Evolutionary conservation across 2,888 invertebrate genomes (phyloP).

Genomic region (Tenthredo amoena): DNA sequence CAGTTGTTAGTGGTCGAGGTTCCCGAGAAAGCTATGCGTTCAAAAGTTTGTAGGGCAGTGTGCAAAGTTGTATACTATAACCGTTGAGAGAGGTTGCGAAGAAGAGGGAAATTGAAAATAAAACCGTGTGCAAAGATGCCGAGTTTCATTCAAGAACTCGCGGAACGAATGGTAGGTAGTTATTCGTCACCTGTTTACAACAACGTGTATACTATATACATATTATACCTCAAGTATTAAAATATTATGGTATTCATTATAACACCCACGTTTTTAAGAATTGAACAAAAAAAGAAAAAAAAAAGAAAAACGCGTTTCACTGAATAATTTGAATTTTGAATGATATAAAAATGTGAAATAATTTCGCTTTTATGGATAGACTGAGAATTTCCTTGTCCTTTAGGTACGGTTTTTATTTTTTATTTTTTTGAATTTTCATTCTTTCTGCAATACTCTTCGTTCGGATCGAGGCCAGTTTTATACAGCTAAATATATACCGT

Average conservation of each 20-base stretch:
- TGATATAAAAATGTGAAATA: too few species aligned
- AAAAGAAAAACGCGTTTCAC: neutral
- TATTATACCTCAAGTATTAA: neutral
- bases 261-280: too few species aligned
- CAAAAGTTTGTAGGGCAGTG: constrained; percentile 56
- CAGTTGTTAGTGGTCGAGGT: constrained; percentile 47
- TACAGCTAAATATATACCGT: constrained; percentile 43
- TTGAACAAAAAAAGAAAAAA: neutral
- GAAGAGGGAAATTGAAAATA: constrained; percentile 33
- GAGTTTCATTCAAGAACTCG: constrained; percentile 31
- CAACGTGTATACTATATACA: constrained; percentile 49
- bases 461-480: constrained; percentile 26
- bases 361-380: too few species aligned
- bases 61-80: constrained; percentile 58
- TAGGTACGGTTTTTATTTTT: neutral
- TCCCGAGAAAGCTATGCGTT: neutral
- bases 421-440: neutral
- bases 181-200: constrained; percentile 53
- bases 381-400: too few species aligned
- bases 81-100: neutral
- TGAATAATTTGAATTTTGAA: too few species aligned
- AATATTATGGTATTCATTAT: too few species aligned
- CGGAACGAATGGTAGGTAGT: neutral
- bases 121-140: constrained; percentile 43
- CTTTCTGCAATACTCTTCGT: neutral